Percentiles rank a stretch among this genome's conserved stretches.
Conservation (phyloP, 1,140 invertebrate species). For the Leguminivora glycinivorella region DNA sequence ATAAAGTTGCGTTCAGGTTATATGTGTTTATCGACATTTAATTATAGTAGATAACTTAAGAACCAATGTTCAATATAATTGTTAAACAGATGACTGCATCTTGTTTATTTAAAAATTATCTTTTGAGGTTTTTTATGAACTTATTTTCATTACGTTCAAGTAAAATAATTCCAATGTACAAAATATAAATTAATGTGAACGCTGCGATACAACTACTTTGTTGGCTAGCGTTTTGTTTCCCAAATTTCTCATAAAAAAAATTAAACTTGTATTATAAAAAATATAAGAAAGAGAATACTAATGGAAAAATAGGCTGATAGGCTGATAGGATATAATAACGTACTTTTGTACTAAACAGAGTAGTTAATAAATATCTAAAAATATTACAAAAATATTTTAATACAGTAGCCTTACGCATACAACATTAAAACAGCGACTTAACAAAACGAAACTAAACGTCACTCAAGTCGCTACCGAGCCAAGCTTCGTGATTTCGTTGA, state of each 20-base stretch:
- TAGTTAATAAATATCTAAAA: background rate
- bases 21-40: slow-evolving; percentile 8
- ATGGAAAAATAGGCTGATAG: no score
- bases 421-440: background rate
- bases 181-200: background rate
- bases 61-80: background rate
- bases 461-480: slow-evolving; percentile 13
- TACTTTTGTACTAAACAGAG: background rate
- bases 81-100: background rate
- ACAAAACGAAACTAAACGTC: slow-evolving; percentile 8
- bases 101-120: background rate
- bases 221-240: background rate
- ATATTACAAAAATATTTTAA: background rate
- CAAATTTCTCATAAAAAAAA: background rate
- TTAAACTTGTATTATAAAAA: no score
- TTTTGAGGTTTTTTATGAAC: no score
- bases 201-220: background rate
- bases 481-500: slow-evolving; percentile 4
- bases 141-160: no score
- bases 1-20: slow-evolving; percentile 49
- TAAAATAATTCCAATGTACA: no score
- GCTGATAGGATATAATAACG: no score
- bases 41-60: background rate
- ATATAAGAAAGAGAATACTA: no score
- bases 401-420: no score